A percentile compares a stretch with the other conserved stretches of the same genome.
Evolutionary conservation across 2,113 vertebrate species (phyloP).

Genomic region (Chitala chitala): DNA sequence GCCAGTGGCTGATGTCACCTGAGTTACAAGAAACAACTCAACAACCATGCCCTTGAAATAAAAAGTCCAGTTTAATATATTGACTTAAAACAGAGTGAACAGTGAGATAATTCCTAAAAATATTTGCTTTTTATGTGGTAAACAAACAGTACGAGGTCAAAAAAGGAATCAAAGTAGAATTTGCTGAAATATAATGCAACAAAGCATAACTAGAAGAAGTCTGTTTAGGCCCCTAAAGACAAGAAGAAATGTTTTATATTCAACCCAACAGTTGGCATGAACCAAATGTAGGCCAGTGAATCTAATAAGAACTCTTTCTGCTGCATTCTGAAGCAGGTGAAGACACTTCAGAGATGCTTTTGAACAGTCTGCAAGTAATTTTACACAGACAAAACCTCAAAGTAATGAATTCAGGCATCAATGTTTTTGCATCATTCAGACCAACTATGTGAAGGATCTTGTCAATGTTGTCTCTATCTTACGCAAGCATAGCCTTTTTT

Average conservation of each 20-base stretch:
- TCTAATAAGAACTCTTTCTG: conserved; percentile 18
- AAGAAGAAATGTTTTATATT: conserved; percentile 4
- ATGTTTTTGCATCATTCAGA: background rate
- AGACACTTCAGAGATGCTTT: background rate
- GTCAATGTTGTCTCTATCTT: too few species aligned
- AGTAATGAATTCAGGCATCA: background rate
- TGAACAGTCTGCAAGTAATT: background rate
- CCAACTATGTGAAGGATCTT: too few species aligned
- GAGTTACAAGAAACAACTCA: too few species aligned
- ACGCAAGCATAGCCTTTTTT: too few species aligned
- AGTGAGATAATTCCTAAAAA: too few species aligned
- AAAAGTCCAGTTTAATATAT: too few species aligned
- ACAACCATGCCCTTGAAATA: too few species aligned
- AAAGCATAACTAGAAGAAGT: background rate
- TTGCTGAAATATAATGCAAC: background rate
- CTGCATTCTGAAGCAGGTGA: background rate
- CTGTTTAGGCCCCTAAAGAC: conserved; percentile 6
- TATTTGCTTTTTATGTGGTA: too few species aligned
- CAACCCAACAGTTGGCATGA: background rate
- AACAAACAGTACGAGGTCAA: too few species aligned
- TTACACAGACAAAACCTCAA: background rate
- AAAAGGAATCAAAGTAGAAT: conserved; percentile 4
- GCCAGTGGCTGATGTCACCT: too few species aligned
- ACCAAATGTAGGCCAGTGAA: background rate
- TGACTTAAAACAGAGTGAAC: too few species aligned